Evolutionary conservation across 2,797 vertebrate genomes (phyloP).

Genomic region (Clamator glandarius): DNA sequence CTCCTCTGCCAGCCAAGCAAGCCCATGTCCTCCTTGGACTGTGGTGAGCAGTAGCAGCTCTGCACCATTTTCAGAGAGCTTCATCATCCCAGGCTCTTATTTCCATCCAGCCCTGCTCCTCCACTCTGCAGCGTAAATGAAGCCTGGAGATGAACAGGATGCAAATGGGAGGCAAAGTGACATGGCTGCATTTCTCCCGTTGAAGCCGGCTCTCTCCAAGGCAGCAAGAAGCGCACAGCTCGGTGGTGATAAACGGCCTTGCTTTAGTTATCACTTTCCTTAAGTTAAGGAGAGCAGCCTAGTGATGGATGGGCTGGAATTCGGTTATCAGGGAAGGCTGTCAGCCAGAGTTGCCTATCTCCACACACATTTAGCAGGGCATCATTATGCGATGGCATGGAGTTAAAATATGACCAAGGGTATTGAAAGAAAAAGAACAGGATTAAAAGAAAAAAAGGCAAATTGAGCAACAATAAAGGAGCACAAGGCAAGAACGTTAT

Average conservation of each 20-base stretch:
- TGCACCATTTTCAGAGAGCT: not conserved
- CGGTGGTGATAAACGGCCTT: slow-evolving; percentile 77
- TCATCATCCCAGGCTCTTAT: not conserved
- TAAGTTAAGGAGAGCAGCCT: slow-evolving; percentile 80
- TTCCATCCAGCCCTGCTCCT: not conserved
- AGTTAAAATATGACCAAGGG: slow-evolving; percentile 84
- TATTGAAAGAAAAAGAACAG: slow-evolving; percentile 78
- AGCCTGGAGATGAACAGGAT: not conserved
- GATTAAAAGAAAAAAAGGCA: slow-evolving; percentile 73
- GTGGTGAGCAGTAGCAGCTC: not conserved
- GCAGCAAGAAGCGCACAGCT: slow-evolving; percentile 69
- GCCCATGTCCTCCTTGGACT: not conserved
- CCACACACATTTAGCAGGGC: slow-evolving; percentile 79
- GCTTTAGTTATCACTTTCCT: slow-evolving; percentile 81
- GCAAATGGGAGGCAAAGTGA: slow-evolving; percentile 25
- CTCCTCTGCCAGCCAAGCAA: not conserved
- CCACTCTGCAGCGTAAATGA: not conserved
- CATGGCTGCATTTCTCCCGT: slow-evolving; percentile 63
- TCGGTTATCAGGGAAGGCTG: slow-evolving; percentile 83
- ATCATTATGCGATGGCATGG: slow-evolving; percentile 83
- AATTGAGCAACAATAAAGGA: slow-evolving; percentile 83
- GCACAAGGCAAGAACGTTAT: slow-evolving; percentile 78
- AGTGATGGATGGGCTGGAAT: slow-evolving; percentile 84
- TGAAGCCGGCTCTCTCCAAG: slow-evolving; percentile 41
- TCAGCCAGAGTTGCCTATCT: slow-evolving; percentile 84